Evolutionary conservation across 2,888 invertebrate genomes (phyloP), one percentile per base, ranked within the genome.

Genomic region (Diaphora mendica): DNA sequence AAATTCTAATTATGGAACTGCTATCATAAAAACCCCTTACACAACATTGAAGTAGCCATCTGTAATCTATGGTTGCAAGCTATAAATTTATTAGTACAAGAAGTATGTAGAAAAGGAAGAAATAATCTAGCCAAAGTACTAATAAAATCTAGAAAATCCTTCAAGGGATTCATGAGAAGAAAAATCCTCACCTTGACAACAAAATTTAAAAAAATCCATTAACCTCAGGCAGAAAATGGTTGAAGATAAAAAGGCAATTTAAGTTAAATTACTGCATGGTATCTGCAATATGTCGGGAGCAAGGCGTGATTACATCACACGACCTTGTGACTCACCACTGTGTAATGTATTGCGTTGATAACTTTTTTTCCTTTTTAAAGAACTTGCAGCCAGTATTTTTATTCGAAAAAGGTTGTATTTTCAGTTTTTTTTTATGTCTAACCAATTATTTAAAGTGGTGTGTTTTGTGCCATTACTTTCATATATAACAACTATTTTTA

Each of bases 281-380:
- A 35, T 64, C 75, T 81, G 72, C 48, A 77, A 30, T 65, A 64
- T 78, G 77, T 59, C 76, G 78, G 59, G 70, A 23, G 72, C 65
- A 74, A 74, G 77, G 69, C 78, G 74, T 73, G 79, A 75, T 88
- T 85, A 88, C 86, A 84, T 88, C 88, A 88, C 82, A 74, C 64
- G 81, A 78, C 87, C 87, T 87, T 86, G 84, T 88, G 88, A 88
- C 78, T 88, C 88, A 88, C 78, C 74, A 69, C 75, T 80, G 77
- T 79, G 81, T 81, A 73, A 81, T 64, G n/a, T 79, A 68, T 77
- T 79, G 69, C 1, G 74, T 75, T 79, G 76, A 78, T 84, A 79
- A 77, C 26, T 68, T 68, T 75, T 70, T 62, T 72, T 64, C 59
- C 33, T 73, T 67, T 72, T 74, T 74, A 65, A 72, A 73, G 69